A percentile compares a stretch with the other conserved stretches of the same genome.
Conservation (phyloP, 2,113 vertebrate genomes). For the Chloropsis cyanopogon region DNA sequence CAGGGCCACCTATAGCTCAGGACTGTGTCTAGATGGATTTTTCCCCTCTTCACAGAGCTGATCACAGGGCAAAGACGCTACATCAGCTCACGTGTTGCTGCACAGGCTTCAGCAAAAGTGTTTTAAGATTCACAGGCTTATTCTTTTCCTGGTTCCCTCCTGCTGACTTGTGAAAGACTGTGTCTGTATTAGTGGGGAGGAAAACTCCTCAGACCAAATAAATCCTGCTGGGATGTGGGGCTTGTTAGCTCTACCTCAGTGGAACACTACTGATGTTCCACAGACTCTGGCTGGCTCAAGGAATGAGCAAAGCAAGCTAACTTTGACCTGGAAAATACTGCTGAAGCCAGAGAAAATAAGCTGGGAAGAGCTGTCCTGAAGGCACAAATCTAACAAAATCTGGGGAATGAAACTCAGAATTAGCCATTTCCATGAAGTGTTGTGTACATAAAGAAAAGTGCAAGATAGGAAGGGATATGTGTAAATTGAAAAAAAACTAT, state of each 20-base stretch:
- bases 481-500: background rate
- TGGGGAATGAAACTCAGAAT: background rate
- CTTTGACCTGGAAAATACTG: background rate
- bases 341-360: background rate
- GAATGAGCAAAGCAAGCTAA: background rate
- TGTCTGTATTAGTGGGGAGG: background rate
- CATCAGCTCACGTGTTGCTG: background rate
- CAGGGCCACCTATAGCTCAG: background rate
- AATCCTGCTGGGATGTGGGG: background rate
- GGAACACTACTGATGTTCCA: background rate
- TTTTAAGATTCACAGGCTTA: background rate
- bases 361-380: background rate
- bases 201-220: background rate
- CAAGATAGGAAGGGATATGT: background rate
- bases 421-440: background rate
- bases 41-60: background rate
- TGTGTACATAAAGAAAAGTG: background rate
- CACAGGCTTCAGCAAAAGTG: background rate
- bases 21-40: background rate
- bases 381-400: background rate
- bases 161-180: background rate
- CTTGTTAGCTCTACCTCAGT: background rate
- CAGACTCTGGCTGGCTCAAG: background rate
- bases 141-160: background rate
- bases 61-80: background rate